Conservation (phyloP, 2,888 invertebrate genomes). For the Drosophila atroscutellata region DNA sequence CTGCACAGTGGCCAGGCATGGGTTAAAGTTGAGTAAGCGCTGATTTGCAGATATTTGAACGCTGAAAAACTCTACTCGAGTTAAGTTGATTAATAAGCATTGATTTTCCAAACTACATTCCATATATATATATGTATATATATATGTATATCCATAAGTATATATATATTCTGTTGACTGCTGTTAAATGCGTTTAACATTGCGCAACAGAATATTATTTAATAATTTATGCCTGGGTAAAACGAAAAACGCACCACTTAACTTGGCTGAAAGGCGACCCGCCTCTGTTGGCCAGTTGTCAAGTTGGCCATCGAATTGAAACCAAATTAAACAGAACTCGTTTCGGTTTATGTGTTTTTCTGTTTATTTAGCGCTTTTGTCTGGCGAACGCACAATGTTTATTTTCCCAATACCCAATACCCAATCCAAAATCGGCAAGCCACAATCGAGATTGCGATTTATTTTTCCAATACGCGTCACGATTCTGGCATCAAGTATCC, state of each 20-base stretch:
- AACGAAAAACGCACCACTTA: constrained; percentile 39
- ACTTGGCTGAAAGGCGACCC: constrained; percentile 7
- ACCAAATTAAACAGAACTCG: constrained; percentile 49
- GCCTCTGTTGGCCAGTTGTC: constrained; percentile 6
- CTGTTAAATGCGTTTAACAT: background rate
- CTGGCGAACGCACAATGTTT: constrained; percentile 60
- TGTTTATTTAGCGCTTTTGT: constrained; percentile 43
- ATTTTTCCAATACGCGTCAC: constrained; percentile 70
- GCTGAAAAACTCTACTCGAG: background rate
- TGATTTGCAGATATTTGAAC: background rate
- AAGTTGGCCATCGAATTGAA: constrained; percentile 36
- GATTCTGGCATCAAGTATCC: constrained; percentile 62
- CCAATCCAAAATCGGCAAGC: background rate
- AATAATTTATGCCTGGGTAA: constrained; percentile 1
- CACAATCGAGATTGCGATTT: constrained; percentile 24
- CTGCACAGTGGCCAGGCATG: background rate
- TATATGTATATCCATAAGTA: background rate
- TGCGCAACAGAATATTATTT: constrained; percentile 1
- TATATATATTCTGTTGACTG: background rate
- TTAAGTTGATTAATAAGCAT: background rate
- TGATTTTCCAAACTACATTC: background rate
- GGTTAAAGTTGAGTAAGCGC: background rate
- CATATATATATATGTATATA: background rate
- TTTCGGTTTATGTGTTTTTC: constrained; percentile 46
- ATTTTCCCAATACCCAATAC: constrained; percentile 36